Evolutionary conservation across 1,140 invertebrate species (phyloP).

Genomic region (Latrodectus geometricus): DNA sequence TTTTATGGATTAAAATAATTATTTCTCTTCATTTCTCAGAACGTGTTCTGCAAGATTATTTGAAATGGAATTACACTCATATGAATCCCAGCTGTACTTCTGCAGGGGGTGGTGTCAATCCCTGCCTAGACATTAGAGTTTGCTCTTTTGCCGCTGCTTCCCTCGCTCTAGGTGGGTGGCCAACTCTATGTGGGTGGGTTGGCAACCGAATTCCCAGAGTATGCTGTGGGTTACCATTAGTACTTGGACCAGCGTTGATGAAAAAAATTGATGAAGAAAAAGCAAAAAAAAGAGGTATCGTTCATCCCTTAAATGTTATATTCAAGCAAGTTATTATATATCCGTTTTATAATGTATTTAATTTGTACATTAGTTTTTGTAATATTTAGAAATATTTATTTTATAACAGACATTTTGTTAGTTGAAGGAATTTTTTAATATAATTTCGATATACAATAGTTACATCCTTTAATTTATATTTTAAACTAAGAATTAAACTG

Average conservation of each 20-base stretch:
- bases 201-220: slow-evolving; percentile 22
- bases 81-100: slow-evolving; percentile 21
- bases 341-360: no score
- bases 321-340: no score
- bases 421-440: no score
- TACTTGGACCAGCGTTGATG: slow-evolving; percentile 14
- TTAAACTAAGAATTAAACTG: no score
- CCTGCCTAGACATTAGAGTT: slow-evolving; percentile 15
- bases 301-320: background rate
- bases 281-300: slow-evolving; percentile 31
- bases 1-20: no score
- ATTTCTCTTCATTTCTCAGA: background rate
- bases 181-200: slow-evolving; percentile 48
- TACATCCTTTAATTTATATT: no score
- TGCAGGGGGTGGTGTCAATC: slow-evolving; percentile 6
- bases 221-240: slow-evolving; percentile 37
- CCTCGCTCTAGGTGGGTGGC: slow-evolving; percentile 30
- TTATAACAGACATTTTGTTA: no score
- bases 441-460: no score
- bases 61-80: slow-evolving; percentile 42
- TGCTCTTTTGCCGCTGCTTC: slow-evolving; percentile 32
- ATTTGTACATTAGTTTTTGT: no score
- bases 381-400: no score
- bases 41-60: slow-evolving; percentile 6
- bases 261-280: slow-evolving; percentile 41